Base-by-base conservation (phyloP, 2,797 vertebrate species). In the Iguana delicatissima region DNA sequence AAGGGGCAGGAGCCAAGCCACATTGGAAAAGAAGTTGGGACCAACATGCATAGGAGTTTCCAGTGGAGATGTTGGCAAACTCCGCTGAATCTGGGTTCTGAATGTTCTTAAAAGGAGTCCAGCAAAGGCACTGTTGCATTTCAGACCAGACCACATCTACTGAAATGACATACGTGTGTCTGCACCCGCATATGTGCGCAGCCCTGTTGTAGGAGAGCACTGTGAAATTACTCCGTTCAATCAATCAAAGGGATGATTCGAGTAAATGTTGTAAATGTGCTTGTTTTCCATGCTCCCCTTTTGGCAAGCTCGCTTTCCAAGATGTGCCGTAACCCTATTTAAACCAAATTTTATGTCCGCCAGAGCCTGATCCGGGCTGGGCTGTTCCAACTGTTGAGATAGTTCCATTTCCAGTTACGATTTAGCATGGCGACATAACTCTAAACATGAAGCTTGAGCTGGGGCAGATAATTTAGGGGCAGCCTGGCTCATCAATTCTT, bases 381-480 rank as follows among this genome's bases (percentile, higher is more conserved):
- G 46, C 46, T n/a, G 64, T 52, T 64, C 74, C 3, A 18, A 76
- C 55, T 77, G 59, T 42, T 29, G 52, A 29, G 42, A n/a, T 80
- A 52, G n/a, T 9, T 73, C 80, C 72, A 84, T 76, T 82, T 1
- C 0, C n/a, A 77, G 2, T 76, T 85, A 26, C 1, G 77, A 50
- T 35, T 73, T 77, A 85, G 77, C 26, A 77, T n/a, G 26, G 13
- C 20, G 79, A 16, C 14, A 76, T 91, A 42, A 77, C 42, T 84
- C 32, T 83, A 74, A 2, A 12, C 62, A 22, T 29, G 57, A 7
- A 14, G 29, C 81, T 87, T 35, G 32, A 82, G 59, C 32, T 88
- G 52, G 2, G 50, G 20, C 52, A 80, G 50, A 62, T 79, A 85
- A 91, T 92, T 93, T 84, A 87, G 80, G 83, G 89, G 59, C 38